Base-by-base conservation (phyloP, 2,797 vertebrate species). In the Malacoctenus gilli region DNA sequence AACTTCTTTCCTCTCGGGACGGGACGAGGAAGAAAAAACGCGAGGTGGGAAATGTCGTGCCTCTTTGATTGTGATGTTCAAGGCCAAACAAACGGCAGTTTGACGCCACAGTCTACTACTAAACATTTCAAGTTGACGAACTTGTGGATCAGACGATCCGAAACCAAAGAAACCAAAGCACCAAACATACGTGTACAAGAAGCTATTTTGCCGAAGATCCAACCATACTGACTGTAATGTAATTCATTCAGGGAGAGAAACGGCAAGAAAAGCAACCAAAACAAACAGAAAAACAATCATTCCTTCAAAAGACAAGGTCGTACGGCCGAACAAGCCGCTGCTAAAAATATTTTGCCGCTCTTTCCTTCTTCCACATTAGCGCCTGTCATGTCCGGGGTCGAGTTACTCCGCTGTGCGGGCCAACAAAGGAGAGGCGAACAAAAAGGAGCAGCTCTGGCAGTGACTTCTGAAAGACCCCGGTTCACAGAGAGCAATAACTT, bases 401-500 rank as follows among this genome's bases (percentile, higher is more conserved):
- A 59, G 77, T 83, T 80, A 68, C 68, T 35, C 68, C 49, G 49
- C 59, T 60, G 62, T 54, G 48, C 44, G 49, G 43, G 47, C 66
- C 56, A 61, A 85, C 62, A 82, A 83, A 75, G 49, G 40, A 37
- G 57, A 51, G 64, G 58, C 3, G 66, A 68, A 78, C 74, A 75
- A 81, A 77, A 85, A 68, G 59, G 39, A 43, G 44, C 44, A 57
- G 69, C 74, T 67, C 58, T 10, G 60, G 50, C 77, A 72, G 51
- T 59, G 52, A 79, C 71, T 82, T 74, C 49, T 79, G 56, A 82
- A 78, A 66, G 70, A 42, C 52, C 42, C 42, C 13, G 30, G 49
- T 72, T 80, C 73, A 59, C 68, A 69, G 59, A 79, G 34, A 68
- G 59, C 66, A 87, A 84, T 85, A 66, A 81, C 59, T 75, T 79